Conservation (phyloP, 2,797 vertebrate species). For the Sparus aurata region DNA sequence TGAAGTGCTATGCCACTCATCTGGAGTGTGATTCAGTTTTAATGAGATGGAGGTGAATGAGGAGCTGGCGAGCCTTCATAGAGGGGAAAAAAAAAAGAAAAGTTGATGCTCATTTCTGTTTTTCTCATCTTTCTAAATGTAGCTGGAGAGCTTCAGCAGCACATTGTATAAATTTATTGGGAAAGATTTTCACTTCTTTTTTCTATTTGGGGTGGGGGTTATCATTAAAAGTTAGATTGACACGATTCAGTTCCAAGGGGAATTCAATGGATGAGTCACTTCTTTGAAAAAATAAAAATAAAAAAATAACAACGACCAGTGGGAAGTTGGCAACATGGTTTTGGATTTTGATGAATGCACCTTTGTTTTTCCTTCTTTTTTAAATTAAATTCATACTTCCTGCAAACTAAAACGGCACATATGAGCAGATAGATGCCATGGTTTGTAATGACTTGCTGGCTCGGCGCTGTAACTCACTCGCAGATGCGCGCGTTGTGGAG, state of each 20-base stretch:
- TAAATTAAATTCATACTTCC: background rate
- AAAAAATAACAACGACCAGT: too few relatives aligned
- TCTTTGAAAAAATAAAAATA: background rate
- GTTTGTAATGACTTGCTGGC: background rate
- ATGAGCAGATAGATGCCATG: background rate
- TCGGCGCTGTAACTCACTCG: constrained; percentile 18
- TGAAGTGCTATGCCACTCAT: constrained; percentile 60
- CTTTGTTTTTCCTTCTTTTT: background rate
- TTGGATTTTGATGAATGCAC: constrained; percentile 14
- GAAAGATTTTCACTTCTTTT: background rate
- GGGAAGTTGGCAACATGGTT: constrained; percentile 27
- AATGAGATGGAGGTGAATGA: constrained; percentile 73
- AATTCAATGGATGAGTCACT: constrained; percentile 19
- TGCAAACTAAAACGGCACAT: constrained; percentile 5
- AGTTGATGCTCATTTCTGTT: constrained; percentile 39
- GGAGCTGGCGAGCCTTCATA: constrained; percentile 50
- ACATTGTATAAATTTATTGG: constrained; percentile 13
- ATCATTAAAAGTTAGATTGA: constrained; percentile 47
- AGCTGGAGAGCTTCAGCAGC: constrained; percentile 26
- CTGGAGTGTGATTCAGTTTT: constrained; percentile 71
- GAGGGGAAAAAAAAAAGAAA: constrained; percentile 21
- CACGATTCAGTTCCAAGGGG: constrained; percentile 32
- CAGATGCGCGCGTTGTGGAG: constrained; percentile 46
- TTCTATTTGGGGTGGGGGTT: too few relatives aligned
- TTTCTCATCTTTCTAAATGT: constrained; percentile 54